phyloP scores from a whole-genome alignment of 2,797 vertebrate genomes.

The Oryzias sinensis region DNA sequence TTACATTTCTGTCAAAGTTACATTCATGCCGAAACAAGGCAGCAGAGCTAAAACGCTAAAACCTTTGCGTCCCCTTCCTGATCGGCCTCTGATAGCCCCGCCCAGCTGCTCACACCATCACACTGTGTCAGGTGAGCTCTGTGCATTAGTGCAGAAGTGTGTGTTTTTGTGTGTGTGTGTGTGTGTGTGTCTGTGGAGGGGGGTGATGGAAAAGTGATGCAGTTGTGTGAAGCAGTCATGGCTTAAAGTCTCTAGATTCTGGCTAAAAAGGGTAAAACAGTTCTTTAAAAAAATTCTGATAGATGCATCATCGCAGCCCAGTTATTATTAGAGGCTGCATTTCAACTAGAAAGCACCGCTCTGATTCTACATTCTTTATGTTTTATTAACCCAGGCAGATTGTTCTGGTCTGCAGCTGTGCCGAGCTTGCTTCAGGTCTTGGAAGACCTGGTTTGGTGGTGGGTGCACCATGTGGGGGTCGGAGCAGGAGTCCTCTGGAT shows the following conservation, averaged over 20 bases:
- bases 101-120: background rate
- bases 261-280: conserved; percentile 22
- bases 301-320: conserved; percentile 12
- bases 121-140: conserved; percentile 14
- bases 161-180: conserved; percentile 1
- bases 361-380: too few species aligned
- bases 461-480: conserved; percentile 17
- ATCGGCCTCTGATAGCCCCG: background rate
- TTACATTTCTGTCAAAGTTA: conserved; percentile 49
- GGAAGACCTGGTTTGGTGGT: too few species aligned
- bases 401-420: too few species aligned
- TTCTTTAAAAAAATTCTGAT: conserved; percentile 14
- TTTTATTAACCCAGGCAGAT: too few species aligned
- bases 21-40: conserved; percentile 68
- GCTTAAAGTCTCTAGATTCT: conserved; percentile 18
- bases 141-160: conserved; percentile 6
- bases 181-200: background rate
- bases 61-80: background rate
- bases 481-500: conserved; percentile 3
- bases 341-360: conserved; percentile 16
- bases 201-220: conserved; percentile 12
- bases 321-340: conserved; percentile 8
- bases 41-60: conserved; percentile 38
- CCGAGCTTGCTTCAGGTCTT: too few species aligned
- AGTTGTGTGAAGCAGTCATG: conserved; percentile 16